Evolutionary conservation across 2,888 invertebrate species (phyloP), one percentile per base, ranked within the genome.

Genomic region (Sabellastarte sp.): DNA sequence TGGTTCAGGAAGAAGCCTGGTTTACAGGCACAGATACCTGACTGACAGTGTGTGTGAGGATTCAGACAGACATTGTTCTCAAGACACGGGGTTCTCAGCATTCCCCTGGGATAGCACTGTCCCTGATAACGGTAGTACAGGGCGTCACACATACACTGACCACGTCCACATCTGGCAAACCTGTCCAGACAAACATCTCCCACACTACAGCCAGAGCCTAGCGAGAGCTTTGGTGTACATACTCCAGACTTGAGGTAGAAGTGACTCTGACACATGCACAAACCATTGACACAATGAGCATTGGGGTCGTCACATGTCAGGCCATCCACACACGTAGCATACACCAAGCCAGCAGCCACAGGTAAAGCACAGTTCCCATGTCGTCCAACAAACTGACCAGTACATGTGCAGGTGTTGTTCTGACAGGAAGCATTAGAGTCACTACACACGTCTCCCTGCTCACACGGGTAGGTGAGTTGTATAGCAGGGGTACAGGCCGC

Each of bases 381-480:
- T 15, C 20, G 20, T 20, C 20, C 41, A 10, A 41, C 41, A 41
- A 41, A 41, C 5, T 53, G 26, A 15, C 26, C 26, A 5, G 24
- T 57, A 41, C 69, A 69, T 10, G 65, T 60, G 50, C 69, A 69
- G 29, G 59, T 51, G 56, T 32, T 59, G 32, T 50, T 60, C 2
- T 63, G 62, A 63, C 69, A 69, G 41, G 32, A 63, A 32, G 69
- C 50, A 59, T 67, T 67, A 30, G 41, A 41, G 55, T 69, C 69
- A 28, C 57, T 59, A 55, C 69, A 69, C 28, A 67, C 59, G 55
- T 69, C 69, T 5, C 64, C 60, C 15, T 53, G 60, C 24, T 63
- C 64, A 57, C 69, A 69, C 28, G 59, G 60, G 15, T 15, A 41
- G 10, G 10, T 20, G 10, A 41, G 41, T 20, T 10, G 20, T 15